Conservation (phyloP, 2,888 invertebrate genomes). For the Chesias legatella region DNA sequence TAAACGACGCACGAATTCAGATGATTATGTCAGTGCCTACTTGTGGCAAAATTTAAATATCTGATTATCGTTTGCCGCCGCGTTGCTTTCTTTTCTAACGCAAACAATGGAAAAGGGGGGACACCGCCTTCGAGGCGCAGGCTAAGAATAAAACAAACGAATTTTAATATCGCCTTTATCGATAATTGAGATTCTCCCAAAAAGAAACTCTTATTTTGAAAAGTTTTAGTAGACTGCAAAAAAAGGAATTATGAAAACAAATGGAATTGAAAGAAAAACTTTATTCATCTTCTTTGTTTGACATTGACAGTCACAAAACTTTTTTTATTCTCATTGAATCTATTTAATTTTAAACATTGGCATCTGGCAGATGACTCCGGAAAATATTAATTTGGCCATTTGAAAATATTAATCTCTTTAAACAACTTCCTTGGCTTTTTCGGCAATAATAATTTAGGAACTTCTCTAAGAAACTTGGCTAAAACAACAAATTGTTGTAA, state of each 20-base stretch:
- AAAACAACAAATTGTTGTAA: slow-evolving; percentile 15
- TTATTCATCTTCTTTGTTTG: slow-evolving; percentile 81
- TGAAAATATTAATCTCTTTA: slow-evolving; percentile 16
- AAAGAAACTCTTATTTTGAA: slow-evolving; percentile 79
- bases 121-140: slow-evolving; percentile 67
- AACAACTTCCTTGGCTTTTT: slow-evolving; percentile 6
- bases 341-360: slow-evolving; percentile 73
- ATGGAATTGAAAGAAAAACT: slow-evolving; percentile 76
- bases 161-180: slow-evolving; percentile 80
- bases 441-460: slow-evolving; percentile 10
- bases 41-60: slow-evolving; percentile 75
- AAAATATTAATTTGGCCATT: slow-evolving; percentile 52
- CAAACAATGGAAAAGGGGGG: slow-evolving; percentile 77
- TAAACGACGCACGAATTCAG: slow-evolving; percentile 71
- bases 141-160: slow-evolving; percentile 80
- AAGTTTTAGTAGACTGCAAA: slow-evolving; percentile 76
- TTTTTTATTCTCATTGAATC: slow-evolving; percentile 74
- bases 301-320: slow-evolving; percentile 78
- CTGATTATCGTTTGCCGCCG: slow-evolving; percentile 72
- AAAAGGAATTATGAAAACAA: slow-evolving; percentile 76
- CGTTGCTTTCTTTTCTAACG: slow-evolving; percentile 65
- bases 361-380: slow-evolving; percentile 62
- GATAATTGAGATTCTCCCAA: slow-evolving; percentile 79
- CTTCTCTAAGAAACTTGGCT: slow-evolving; percentile 10
- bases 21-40: slow-evolving; percentile 65